These are phyloP conservation scores for Thalassarche chlororhynchos DNA, from an alignment of 2,113 vertebrate genomes.

Conservation along the genomic window DNA sequence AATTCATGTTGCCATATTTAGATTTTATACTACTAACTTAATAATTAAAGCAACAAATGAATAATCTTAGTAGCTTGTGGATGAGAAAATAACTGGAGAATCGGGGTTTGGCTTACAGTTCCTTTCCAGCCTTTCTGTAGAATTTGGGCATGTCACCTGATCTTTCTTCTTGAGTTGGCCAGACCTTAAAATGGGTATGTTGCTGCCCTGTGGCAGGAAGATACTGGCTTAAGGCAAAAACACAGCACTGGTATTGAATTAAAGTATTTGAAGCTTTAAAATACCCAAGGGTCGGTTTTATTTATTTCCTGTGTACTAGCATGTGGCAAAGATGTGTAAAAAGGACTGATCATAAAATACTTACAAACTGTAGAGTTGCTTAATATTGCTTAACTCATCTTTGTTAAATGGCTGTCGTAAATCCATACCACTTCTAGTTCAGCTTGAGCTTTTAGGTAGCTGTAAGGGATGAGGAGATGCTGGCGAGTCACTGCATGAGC, in stretches of 20 bases:
- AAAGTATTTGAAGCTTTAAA: neutral
- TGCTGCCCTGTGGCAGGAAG: neutral
- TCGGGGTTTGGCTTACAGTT: neutral
- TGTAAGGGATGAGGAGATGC: neutral
- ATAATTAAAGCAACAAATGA: neutral
- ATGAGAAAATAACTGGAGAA: neutral
- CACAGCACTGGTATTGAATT: neutral
- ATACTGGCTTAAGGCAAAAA: neutral
- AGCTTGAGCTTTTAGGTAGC: neutral
- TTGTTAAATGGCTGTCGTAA: neutral
- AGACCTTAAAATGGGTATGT: neutral
- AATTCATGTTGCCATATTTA: neutral
- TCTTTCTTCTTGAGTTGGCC: neutral
- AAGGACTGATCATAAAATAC: neutral
- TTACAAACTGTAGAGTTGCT: neutral
- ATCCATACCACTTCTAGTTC: neutral
- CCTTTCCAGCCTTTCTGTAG: neutral
- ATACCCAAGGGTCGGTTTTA: fast-evolving
- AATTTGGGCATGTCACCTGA: neutral
- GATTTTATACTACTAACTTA: neutral
- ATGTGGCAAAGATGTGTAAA: neutral
- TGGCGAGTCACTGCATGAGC: fast-evolving
- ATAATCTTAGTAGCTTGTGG: neutral
- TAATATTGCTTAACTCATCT: neutral
- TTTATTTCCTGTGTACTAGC: neutral